A percentile compares a stretch with the other conserved stretches of the same genome.
Evolutionary conservation across 1,140 invertebrate genomes (phyloP).

Genomic region (Trichogramma pretiosum): DNA sequence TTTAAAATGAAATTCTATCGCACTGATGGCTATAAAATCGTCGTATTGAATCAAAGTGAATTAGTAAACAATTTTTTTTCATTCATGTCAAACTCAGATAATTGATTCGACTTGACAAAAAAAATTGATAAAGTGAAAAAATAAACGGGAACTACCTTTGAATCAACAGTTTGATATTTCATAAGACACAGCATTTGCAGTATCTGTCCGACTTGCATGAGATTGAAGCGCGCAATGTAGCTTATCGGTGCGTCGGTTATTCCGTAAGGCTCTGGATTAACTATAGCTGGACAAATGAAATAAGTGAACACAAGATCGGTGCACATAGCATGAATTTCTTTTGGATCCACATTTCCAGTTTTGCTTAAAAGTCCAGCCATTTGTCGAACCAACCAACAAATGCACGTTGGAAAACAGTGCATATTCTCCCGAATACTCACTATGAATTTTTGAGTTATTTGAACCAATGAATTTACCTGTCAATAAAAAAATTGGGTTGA

Average conservation of each 20-base stretch:
- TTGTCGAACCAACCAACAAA: slow-evolving; percentile 69
- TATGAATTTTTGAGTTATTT: slow-evolving; percentile 76
- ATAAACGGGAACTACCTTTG: slow-evolving; percentile 41
- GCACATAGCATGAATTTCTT: slow-evolving; percentile 71
- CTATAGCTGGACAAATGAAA: slow-evolving; percentile 93
- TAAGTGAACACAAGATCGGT: slow-evolving; percentile 88
- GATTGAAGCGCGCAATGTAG: slow-evolving; percentile 81
- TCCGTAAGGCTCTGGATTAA: slow-evolving; percentile 93
- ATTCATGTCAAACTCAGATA: neutral
- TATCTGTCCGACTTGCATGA: slow-evolving; percentile 86
- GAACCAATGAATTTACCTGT: slow-evolving; percentile 62
- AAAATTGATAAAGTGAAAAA: too few relatives aligned
- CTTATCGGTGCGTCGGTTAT: slow-evolving; percentile 91
- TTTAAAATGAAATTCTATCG: too few relatives aligned
- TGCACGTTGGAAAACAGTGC: slow-evolving; percentile 82
- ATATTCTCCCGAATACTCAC: slow-evolving; percentile 77
- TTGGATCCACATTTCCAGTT: slow-evolving; percentile 51
- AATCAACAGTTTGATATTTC: slow-evolving; percentile 70
- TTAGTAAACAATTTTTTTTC: too few relatives aligned
- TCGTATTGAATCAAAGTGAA: too few relatives aligned
- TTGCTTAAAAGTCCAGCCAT: slow-evolving; percentile 63
- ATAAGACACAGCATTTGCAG: slow-evolving; percentile 82
- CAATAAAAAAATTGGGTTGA: neutral
- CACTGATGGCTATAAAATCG: too few relatives aligned
- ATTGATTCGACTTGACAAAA: too few relatives aligned